A percentile compares a stretch with the other conserved stretches of the same genome.
Evolutionary conservation across 2,888 invertebrate genomes (phyloP).

Genomic region (Pyrrhia umbra): DNA sequence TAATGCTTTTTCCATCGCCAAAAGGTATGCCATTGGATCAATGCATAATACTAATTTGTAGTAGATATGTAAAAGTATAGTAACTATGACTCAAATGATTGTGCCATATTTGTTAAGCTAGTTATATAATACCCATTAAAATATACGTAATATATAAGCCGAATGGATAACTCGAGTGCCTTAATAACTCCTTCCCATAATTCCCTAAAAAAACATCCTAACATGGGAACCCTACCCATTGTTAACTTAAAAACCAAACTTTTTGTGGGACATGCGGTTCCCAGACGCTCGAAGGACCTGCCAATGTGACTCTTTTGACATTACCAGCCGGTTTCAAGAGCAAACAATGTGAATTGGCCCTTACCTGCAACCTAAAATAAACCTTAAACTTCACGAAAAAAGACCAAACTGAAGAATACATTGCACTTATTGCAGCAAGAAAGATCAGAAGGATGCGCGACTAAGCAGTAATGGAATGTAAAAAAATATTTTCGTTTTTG

Average conservation of each 20-base stretch:
- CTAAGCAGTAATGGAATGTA: slow-evolving; percentile 30
- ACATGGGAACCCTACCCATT: slow-evolving; percentile 50
- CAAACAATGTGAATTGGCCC: slow-evolving; percentile 47
- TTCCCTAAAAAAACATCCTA: neutral
- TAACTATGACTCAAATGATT: too few relatives aligned
- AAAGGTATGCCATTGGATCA: too few relatives aligned
- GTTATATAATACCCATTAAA: too few relatives aligned
- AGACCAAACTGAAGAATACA: slow-evolving; percentile 20
- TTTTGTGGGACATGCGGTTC: slow-evolving; percentile 61
- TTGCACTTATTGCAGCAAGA: slow-evolving; percentile 20
- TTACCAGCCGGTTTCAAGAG: slow-evolving; percentile 75
- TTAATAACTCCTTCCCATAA: neutral
- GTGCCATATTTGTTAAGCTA: too few relatives aligned
- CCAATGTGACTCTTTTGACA: slow-evolving; percentile 85
- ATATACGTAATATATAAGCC: too few relatives aligned
- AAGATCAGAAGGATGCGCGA: neutral
- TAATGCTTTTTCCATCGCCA: neutral
- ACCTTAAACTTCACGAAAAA: slow-evolving; percentile 15
- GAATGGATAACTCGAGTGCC: neutral
- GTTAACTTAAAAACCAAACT: slow-evolving; percentile 53
- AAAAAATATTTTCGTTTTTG: slow-evolving; percentile 27
- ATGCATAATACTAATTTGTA: too few relatives aligned
- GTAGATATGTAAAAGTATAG: too few relatives aligned
- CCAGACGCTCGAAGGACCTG: slow-evolving; percentile 73
- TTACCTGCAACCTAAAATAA: slow-evolving; percentile 29